Evolutionary conservation across 2,888 invertebrate genomes (phyloP).

Genomic region (Calameuta idolon): DNA sequence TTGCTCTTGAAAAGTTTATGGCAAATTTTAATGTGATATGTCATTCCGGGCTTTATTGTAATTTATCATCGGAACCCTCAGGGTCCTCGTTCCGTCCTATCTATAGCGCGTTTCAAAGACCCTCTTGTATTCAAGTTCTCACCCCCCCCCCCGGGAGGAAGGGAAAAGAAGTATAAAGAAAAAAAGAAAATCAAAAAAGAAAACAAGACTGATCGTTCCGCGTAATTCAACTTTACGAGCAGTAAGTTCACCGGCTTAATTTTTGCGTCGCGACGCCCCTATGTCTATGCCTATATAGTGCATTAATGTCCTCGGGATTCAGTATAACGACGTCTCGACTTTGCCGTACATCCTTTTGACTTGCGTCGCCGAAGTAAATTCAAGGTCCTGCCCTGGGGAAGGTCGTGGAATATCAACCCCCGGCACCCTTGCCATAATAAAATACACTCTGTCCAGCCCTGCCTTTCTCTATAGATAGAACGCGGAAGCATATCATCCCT

Average conservation of each 20-base stretch:
- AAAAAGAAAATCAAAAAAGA: not conserved
- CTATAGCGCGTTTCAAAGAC: not conserved
- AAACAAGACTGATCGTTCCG: not conserved
- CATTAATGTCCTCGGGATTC: not conserved
- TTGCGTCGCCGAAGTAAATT: not conserved
- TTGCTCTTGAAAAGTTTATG: not conserved
- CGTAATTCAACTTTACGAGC: not conserved
- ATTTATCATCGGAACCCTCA: not conserved
- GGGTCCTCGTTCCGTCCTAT: not conserved
- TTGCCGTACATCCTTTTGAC: not conserved
- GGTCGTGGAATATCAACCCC: not conserved
- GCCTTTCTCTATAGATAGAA: not conserved
- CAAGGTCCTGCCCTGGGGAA: not conserved
- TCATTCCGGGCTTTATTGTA: not conserved
- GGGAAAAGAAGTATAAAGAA: not conserved
- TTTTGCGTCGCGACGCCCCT: not conserved
- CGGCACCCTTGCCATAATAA: not conserved
- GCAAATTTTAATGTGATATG: not conserved
- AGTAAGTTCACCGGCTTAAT: not conserved
- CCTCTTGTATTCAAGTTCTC: not conserved
- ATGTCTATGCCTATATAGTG: not conserved
- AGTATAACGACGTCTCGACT: not conserved
- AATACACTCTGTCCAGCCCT: not conserved
- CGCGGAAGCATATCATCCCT: not conserved
- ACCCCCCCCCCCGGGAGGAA: not conserved